Evolutionary conservation across 2,888 invertebrate species (phyloP).

Genomic region (Diachrysia chrysitis): DNA sequence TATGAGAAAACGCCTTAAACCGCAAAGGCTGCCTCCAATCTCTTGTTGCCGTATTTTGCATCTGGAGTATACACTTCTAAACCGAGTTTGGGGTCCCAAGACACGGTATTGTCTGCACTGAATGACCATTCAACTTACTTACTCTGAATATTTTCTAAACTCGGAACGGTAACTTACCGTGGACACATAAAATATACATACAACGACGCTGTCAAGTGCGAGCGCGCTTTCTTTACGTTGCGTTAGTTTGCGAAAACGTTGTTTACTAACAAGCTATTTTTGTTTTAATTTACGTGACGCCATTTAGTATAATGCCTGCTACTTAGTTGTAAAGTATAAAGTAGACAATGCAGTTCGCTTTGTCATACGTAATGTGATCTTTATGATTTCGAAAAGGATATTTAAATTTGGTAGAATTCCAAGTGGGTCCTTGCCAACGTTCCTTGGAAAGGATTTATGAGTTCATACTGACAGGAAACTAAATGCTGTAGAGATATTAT

Average conservation of each 20-base stretch:
- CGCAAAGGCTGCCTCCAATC: conserved; percentile 72
- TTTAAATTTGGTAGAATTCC: conserved; percentile 85
- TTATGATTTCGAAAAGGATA: conserved; percentile 79
- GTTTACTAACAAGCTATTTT: conserved; percentile 20
- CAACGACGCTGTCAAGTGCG: conserved; percentile 42
- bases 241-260: conserved; percentile 26
- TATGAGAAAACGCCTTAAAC: conserved; percentile 78
- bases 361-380: conserved; percentile 75
- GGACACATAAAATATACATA: conserved; percentile 53
- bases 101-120: conserved; percentile 62
- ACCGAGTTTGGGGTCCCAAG: conserved; percentile 60
- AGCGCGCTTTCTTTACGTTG: conserved; percentile 15
- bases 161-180: conserved; percentile 40
- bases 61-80: conserved; percentile 67
- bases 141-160: conserved; percentile 54
- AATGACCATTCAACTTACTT: conserved; percentile 63
- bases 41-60: conserved; percentile 75
- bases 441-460: conserved; percentile 78
- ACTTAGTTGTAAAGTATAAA: conserved; percentile 31
- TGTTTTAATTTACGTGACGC: conserved; percentile 22
- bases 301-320: conserved; percentile 17
- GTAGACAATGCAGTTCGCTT: conserved; percentile 67
- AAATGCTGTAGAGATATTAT: conserved; percentile 41
- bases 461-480: conserved; percentile 64
- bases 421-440: conserved; percentile 80